phyloP scores from a whole-genome alignment of 2,797 vertebrate species.

The Catharus ustulatus region DNA sequence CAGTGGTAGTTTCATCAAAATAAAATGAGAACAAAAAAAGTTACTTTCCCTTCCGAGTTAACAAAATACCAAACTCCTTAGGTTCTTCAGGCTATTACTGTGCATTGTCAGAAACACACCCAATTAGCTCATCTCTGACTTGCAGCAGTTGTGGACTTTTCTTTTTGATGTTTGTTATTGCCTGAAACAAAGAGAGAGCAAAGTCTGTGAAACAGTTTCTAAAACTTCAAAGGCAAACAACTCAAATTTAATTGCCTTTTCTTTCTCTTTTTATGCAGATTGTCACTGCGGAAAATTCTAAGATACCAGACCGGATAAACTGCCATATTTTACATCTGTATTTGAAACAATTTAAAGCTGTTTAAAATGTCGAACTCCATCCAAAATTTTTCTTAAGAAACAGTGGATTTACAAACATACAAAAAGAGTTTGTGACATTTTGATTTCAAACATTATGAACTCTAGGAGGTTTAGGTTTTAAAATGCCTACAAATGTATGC shows the following conservation, averaged over 20 bases:
- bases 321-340: neutral
- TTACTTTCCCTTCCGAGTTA: neutral
- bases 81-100: neutral
- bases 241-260: neutral
- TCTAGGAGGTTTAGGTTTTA: neutral
- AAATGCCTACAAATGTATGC: fast-evolving
- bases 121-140: constrained; percentile 75
- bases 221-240: neutral
- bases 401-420: neutral
- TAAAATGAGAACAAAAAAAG: neutral
- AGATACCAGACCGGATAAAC: neutral
- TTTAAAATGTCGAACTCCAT: neutral
- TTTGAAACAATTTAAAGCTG: neutral
- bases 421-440: neutral
- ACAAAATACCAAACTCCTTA: neutral
- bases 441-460: neutral
- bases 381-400: neutral
- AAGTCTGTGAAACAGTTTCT: neutral
- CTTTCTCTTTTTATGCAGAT: neutral
- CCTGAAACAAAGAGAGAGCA: constrained; percentile 37
- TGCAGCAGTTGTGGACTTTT: constrained; percentile 76
- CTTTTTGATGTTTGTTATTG: constrained; percentile 67
- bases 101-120: constrained; percentile 66
- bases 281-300: neutral
- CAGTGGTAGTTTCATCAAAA: neutral